These are phyloP conservation scores for Cataglyphis hispanica DNA, from an alignment of 1,140 invertebrate species.

Conservation along the genomic window DNA sequence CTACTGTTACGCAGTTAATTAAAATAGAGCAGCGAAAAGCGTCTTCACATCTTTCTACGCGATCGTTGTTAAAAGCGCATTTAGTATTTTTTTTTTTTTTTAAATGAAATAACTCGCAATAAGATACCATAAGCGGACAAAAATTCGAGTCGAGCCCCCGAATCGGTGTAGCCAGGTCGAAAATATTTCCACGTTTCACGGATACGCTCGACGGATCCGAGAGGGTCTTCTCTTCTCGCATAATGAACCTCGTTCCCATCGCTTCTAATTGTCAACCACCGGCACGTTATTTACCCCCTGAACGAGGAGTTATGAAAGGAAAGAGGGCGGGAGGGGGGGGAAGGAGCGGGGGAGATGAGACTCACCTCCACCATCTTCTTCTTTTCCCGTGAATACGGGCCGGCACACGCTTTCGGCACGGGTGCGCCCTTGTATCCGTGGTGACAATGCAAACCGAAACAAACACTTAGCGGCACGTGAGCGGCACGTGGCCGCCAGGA, in stretches of 20 bases:
- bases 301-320: slow-evolving; percentile 68
- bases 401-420: slow-evolving; percentile 45
- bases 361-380: neutral
- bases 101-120: neutral
- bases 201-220: slow-evolving; percentile 41
- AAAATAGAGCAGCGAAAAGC: neutral
- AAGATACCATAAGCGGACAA: neutral
- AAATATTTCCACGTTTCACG: slow-evolving; percentile 44
- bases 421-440: slow-evolving; percentile 80
- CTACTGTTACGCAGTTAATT: neutral
- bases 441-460: slow-evolving; percentile 87
- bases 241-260: slow-evolving; percentile 77
- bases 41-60: neutral
- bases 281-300: slow-evolving; percentile 74
- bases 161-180: slow-evolving; percentile 16
- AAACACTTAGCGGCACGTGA: slow-evolving; percentile 86
- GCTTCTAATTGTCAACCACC: slow-evolving; percentile 73
- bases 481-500: slow-evolving; percentile 83
- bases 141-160: neutral
- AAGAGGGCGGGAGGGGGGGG: neutral
- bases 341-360: neutral
- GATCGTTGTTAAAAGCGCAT: neutral
- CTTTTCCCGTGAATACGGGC: neutral
- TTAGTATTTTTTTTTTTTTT: neutral
- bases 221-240: slow-evolving; percentile 9